Evolutionary conservation across 2,113 vertebrate species (phyloP).

Genomic region (Apodemus sylvaticus): DNA sequence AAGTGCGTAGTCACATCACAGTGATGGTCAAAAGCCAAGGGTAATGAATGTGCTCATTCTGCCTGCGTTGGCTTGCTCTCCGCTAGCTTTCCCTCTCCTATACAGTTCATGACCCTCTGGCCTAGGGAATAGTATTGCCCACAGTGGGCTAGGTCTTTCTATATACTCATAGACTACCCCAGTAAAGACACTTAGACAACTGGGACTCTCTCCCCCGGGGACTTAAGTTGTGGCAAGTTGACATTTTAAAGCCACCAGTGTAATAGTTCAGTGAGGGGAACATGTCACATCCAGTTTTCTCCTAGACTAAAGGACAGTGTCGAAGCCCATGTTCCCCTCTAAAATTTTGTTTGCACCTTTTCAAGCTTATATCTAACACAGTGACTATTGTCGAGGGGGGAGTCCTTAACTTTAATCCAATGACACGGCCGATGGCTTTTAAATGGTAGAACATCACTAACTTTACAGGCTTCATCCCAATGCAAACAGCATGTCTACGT

Average conservation of each 20-base stretch:
- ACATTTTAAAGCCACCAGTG: neutral
- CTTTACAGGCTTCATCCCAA: neutral
- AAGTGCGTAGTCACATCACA: neutral
- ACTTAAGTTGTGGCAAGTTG: neutral
- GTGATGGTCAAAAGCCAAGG: neutral
- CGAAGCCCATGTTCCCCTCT: neutral
- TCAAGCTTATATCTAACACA: neutral
- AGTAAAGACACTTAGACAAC: too few species aligned
- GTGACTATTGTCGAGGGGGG: neutral
- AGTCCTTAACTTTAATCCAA: neutral
- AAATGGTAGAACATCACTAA: neutral
- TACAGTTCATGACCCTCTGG: neutral
- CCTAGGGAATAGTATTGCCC: neutral
- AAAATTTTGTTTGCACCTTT: neutral
- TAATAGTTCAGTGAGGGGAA: neutral
- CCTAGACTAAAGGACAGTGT: neutral
- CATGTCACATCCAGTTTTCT: fast-evolving
- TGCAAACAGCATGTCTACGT: neutral
- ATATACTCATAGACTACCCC: neutral
- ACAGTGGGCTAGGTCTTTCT: neutral
- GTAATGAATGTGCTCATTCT: too few species aligned
- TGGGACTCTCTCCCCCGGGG: neutral
- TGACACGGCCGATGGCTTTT: neutral
- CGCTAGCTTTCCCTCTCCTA: neutral
- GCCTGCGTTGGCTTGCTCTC: too few species aligned